Base-by-base conservation (phyloP, 2,113 vertebrate species). In the Clarias magur region DNA sequence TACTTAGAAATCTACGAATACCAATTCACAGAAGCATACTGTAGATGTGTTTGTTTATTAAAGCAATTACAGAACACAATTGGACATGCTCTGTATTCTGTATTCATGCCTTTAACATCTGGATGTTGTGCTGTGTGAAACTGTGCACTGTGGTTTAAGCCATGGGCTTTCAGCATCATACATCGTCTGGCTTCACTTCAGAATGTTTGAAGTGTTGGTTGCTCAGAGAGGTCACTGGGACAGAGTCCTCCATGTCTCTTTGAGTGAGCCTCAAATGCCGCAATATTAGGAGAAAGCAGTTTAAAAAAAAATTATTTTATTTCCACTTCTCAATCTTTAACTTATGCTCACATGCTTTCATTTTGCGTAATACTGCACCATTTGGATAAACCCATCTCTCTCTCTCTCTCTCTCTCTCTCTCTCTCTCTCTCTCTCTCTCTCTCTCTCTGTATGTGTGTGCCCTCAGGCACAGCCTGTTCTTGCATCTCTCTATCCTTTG, bases 381-480 rank as follows among this genome's bases (percentile, higher is more conserved):
- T 92, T 93, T 53, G 73, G 56, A 72, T 87, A 88, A 86, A 92
- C 62, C 83, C 27, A 68, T 82, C 82, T 83, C 82, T 85, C 73
- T 30, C 67, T 82, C 75, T 54, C 15, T 76, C 85, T 62, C 79
- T 53, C 54, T 68, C 85, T 57, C 75, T 54, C 38, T 42, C 27
- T 17, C 53, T 54, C 59, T 67, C 92, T 42, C 57, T 76, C 92
- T 88, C 86, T 90, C 85, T 63, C 67, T 38, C 60, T 21, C 27
- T n/a, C 23, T 56, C 54, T 68, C 85, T 57, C 68, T 54, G 38
- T 42, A 21, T 17, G 27, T 54, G 42, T 67, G 92, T 90, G 83
- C 89, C 94, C 91, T 16, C 81, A 91, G 93, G 93, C 91, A 30
- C 88, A 76, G 84, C 84, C 85, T 92, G 93, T 93, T 93, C 92